These are phyloP conservation scores for Cranoglanis bouderius DNA, from an alignment of 2,113 vertebrate genomes.

Conservation along the genomic window DNA sequence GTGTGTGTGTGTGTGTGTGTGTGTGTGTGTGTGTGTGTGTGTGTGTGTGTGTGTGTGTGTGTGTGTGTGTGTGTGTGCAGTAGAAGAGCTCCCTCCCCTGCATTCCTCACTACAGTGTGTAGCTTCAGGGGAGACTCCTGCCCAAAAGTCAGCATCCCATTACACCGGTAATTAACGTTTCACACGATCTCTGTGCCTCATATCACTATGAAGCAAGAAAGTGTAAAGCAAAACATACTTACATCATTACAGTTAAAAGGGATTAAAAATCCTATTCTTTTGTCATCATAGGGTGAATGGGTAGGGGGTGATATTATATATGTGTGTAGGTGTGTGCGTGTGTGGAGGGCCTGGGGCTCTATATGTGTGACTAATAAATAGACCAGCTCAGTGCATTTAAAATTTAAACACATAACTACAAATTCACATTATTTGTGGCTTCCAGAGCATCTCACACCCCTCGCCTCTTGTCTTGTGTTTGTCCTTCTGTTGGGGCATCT, in stretches of 20 bases:
- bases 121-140: slow-evolving; percentile 49
- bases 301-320: slow-evolving; percentile 29
- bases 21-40: slow-evolving; percentile 15
- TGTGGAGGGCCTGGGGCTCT: slow-evolving; percentile 16
- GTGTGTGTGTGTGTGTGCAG: slow-evolving; percentile 27
- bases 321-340: slow-evolving; percentile 16
- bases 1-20: slow-evolving; percentile 18
- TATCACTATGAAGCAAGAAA: background rate
- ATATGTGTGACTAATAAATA: slow-evolving; percentile 47
- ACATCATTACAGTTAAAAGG: slow-evolving; percentile 30
- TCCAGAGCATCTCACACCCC: background rate
- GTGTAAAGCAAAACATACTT: slow-evolving; percentile 12
- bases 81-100: slow-evolving; percentile 17
- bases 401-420: slow-evolving; percentile 25
- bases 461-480: slow-evolving; percentile 53
- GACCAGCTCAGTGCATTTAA: slow-evolving; percentile 45
- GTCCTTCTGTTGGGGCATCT: slow-evolving; percentile 48
- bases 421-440: slow-evolving; percentile 12
- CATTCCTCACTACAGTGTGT: slow-evolving; percentile 47
- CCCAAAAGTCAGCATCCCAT: slow-evolving; percentile 26
- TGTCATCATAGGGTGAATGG: background rate
- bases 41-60: slow-evolving; percentile 13
- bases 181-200: slow-evolving; percentile 23
- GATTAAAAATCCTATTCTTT: slow-evolving; percentile 50
- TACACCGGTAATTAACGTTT: slow-evolving; percentile 32